Percentiles rank a stretch among this genome's conserved stretches.
These are phyloP conservation scores for Phacellophora camtschatica DNA, from an alignment of 30 jellyfish, hydroid and myxozoan species.

Conservation along the genomic window DNA sequence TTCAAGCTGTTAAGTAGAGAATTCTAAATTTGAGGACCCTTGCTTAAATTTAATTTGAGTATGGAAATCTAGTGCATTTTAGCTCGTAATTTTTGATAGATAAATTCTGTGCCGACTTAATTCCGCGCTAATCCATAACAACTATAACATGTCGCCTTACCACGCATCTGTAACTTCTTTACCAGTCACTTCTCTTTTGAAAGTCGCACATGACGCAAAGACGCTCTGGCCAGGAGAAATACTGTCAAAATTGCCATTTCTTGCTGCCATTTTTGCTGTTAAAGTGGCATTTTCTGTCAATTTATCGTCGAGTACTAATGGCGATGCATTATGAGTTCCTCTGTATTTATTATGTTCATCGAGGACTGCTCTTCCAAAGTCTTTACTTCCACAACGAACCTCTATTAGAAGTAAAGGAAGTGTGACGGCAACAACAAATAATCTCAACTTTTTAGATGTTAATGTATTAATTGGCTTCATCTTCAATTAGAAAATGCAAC, in stretches of 20 bases:
- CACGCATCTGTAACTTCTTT: slow-evolving; percentile 61
- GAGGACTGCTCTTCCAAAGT: slow-evolving; percentile 49
- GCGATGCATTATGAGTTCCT: slow-evolving; percentile 62
- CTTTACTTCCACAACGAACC: neutral
- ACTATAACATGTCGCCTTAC: neutral
- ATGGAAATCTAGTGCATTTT: no score
- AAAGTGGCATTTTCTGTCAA: slow-evolving; percentile 56
- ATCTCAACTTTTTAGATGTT: no score
- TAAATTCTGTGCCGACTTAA: no score
- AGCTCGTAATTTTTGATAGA: no score
- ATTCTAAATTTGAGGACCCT: neutral
- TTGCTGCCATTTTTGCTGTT: slow-evolving; percentile 66
- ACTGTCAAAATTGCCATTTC: slow-evolving; percentile 42
- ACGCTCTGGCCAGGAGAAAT: slow-evolving; percentile 65
- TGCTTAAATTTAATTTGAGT: no score
- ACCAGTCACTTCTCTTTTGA: slow-evolving; percentile 56
- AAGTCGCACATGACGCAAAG: slow-evolving; percentile 57
- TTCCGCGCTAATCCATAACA: neutral
- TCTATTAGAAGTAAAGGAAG: no score
- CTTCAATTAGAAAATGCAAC: no score
- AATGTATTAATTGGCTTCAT: no score
- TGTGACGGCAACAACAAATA: no score
- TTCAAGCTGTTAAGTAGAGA: neutral
- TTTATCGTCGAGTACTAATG: slow-evolving; percentile 52
- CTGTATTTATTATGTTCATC: slow-evolving; percentile 71